Conservation (phyloP, 1,140 invertebrate genomes). For the Drosophila insularis region DNA sequence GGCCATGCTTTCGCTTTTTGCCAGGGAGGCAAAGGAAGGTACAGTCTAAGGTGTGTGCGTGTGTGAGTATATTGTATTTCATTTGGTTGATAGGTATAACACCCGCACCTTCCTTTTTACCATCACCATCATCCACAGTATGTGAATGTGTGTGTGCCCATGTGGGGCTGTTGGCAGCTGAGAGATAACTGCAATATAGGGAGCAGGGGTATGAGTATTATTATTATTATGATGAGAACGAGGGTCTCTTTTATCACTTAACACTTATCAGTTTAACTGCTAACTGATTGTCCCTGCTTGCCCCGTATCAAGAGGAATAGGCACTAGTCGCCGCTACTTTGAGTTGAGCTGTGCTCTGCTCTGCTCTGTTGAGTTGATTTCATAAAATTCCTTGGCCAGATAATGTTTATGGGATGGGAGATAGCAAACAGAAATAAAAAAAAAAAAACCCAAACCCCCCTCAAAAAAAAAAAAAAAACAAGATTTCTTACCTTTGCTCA, state of each 20-base stretch:
- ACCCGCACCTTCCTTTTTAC: conserved; percentile 29
- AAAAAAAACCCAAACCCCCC: too few species aligned
- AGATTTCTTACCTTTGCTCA: too few species aligned
- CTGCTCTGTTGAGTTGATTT: not conserved
- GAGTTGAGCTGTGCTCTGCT: not conserved
- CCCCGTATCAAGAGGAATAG: not conserved
- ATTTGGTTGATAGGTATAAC: conserved; percentile 62
- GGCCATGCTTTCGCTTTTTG: conserved; percentile 38
- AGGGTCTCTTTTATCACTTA: conserved; percentile 37
- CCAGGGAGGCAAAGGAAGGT: conserved; percentile 2
- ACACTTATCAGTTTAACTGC: not conserved
- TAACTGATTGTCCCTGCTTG: not conserved
- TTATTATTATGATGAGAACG: conserved; percentile 32
- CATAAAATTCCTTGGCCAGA: not conserved
- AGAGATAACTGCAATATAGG: conserved; percentile 55
- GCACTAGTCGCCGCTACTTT: not conserved
- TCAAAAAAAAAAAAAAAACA: too few species aligned
- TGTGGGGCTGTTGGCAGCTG: conserved; percentile 35
- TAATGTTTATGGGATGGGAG: too few species aligned
- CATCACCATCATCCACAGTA: not conserved
- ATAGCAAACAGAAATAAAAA: too few species aligned
- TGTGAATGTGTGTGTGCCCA: not conserved
- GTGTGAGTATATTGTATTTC: conserved; percentile 66
- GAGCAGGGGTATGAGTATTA: conserved; percentile 11
- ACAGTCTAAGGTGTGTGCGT: conserved; percentile 6